Percentiles rank a stretch among this genome's conserved stretches.
Conservation (phyloP, 2,113 vertebrate genomes). For the Dolichotis patagonum region DNA sequence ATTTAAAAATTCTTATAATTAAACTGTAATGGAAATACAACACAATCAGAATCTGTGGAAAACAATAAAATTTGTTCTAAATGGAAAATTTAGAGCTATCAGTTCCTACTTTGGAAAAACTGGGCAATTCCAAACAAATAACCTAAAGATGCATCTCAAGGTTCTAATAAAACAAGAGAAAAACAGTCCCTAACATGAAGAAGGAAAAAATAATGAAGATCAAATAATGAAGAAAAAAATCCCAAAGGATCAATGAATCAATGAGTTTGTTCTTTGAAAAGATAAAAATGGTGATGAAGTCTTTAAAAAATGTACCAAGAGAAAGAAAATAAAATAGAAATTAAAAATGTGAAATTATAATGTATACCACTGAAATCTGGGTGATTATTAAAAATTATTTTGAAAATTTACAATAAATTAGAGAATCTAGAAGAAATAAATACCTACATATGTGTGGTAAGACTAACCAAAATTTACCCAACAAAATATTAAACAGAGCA, state of each 20-base stretch:
- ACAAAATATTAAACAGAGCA: background rate
- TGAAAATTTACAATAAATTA: no score
- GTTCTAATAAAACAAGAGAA: no score
- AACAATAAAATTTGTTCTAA: background rate
- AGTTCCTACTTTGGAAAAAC: background rate
- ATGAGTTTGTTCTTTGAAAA: background rate
- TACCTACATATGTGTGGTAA: background rate
- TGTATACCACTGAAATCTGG: background rate
- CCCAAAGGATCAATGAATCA: no score
- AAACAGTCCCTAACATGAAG: no score
- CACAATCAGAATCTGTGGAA: background rate
- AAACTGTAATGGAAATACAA: no score
- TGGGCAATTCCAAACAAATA: no score
- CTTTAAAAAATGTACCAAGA: background rate
- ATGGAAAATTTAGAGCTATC: background rate
- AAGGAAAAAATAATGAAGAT: no score
- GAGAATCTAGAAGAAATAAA: no score
- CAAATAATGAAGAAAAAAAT: no score
- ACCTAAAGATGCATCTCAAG: background rate
- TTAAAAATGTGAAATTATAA: background rate
- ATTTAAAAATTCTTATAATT: no score
- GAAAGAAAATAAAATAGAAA: background rate
- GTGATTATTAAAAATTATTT: no score
- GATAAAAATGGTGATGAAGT: background rate
- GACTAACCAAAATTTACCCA: background rate